A percentile compares a stretch with the other conserved stretches of the same genome.
These are phyloP conservation scores for Dipus sagitta DNA, from an alignment of 2,797 vertebrate species.

Conservation along the genomic window DNA sequence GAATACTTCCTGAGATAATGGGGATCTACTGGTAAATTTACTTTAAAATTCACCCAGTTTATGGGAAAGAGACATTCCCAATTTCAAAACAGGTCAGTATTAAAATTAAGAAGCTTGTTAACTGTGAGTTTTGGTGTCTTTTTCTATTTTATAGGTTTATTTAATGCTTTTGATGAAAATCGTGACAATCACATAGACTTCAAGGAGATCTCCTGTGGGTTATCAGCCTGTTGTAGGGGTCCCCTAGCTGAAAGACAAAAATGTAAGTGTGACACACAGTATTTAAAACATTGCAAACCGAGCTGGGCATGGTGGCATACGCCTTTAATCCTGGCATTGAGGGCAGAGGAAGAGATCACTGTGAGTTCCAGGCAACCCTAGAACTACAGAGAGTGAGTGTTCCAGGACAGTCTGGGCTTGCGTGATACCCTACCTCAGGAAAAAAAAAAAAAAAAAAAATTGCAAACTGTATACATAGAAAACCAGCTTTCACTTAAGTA, in stretches of 20 bases:
- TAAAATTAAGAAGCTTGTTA: conserved; percentile 52
- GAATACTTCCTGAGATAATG: conserved; percentile 14
- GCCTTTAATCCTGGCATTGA: no score
- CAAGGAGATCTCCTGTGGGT: conserved; percentile 99
- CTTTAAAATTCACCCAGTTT: conserved; percentile 19
- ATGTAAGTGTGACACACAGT: conserved; percentile 91
- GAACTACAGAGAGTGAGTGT: no score
- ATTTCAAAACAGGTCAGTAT: conserved; percentile 32
- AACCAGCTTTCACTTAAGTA: conserved; percentile 47
- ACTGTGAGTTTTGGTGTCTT: conserved; percentile 67
- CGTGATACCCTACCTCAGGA: no score
- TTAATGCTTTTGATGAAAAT: conserved; percentile 99
- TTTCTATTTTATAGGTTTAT: conserved; percentile 92
- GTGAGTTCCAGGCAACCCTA: no score
- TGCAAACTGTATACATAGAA: not conserved
- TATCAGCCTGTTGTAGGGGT: conserved; percentile 98
- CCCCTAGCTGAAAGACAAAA: conserved; percentile 98
- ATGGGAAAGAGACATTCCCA: not conserved
- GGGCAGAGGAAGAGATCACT: no score
- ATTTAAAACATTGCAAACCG: conserved; percentile 58
- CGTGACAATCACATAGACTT: conserved; percentile 99
- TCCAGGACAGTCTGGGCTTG: no score
- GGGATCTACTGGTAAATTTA: conserved; percentile 4
- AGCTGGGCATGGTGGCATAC: not conserved
- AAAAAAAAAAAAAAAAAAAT: no score